Base-by-base conservation (phyloP, 1,140 invertebrate genomes). In the Brachionus rubens region DNA sequence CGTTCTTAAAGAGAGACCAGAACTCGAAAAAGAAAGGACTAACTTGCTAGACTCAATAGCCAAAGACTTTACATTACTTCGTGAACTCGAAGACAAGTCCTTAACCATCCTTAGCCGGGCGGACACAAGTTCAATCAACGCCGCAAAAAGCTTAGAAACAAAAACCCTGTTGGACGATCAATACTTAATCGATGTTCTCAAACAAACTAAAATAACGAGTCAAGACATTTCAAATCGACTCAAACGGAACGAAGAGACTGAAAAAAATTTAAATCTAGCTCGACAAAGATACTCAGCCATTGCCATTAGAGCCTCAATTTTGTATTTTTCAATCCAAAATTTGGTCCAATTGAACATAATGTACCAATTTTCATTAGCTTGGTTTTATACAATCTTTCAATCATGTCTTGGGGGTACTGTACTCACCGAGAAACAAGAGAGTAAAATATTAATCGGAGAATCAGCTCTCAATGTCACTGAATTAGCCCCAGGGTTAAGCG, bases 311-410 rank as follows among this genome's bases (percentile, higher is more conserved):
- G 83, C 83, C 19, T 80, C 83, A 14, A 81, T 83, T 7, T 59
- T 85, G n/a, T 85, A 84, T 77, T 84, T 85, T 81, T 81, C 82
- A 0, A 54, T 85, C n/a, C 81, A 82, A 46, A 82, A 84, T 75
- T 79, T 85, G 46, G 79, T 82, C 33, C 80, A 76, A 28, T 80
- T 85, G 26, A 81, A 85, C 76, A 81, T 82, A 36, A 85, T 85
- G 83, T 85, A 85, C 78, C 83, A 84, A 79, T 85, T 83, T 78
- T 85, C 83, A 6, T 78, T 85, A 12, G 77, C 79, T 21, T 85
- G 83, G 83, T 85, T 84, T 79, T 81, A 82, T 54, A 79, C 79
- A 43, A 82, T 83, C 78, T 85, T 85, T 76, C 47, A 80, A 33
- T 43, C 48, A 12, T 65, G 40, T 54, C 68, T 40, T 47, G 68